phyloP scores from a whole-genome alignment of 35 echinoderm and acorn worm genomes.

The Nesometra sesokonis region DNA sequence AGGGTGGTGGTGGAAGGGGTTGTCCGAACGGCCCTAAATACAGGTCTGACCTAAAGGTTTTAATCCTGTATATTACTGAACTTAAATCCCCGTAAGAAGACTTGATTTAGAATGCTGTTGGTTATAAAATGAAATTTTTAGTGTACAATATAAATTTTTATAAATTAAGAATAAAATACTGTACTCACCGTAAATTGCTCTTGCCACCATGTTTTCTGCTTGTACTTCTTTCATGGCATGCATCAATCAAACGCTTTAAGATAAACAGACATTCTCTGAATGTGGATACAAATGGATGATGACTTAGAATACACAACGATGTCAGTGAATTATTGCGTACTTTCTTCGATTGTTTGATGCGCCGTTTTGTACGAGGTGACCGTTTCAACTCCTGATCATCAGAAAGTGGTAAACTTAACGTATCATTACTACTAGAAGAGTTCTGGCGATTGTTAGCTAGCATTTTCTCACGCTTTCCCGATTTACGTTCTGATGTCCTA shows the following conservation, averaged over 20 bases:
- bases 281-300: slow-evolving; percentile 92
- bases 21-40: no score
- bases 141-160: no score
- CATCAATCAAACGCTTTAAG: slow-evolving; percentile 84
- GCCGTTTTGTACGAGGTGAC: slow-evolving; percentile 70
- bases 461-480: slow-evolving; percentile 41
- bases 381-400: slow-evolving; percentile 33
- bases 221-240: slow-evolving; percentile 83
- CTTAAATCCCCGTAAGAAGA: no score
- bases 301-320: slow-evolving; percentile 78
- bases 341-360: slow-evolving; percentile 68
- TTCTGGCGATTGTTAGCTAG: slow-evolving; percentile 48
- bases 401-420: slow-evolving; percentile 46
- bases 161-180: no score
- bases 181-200: slow-evolving; percentile 69
- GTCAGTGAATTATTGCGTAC: slow-evolving; percentile 92
- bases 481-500: slow-evolving; percentile 55
- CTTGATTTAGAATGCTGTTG: no score
- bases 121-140: no score
- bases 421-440: slow-evolving; percentile 77
- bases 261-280: slow-evolving; percentile 97
- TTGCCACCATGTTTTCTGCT: slow-evolving; percentile 88
- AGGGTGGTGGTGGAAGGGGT: no score
- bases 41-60: no score
- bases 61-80: no score